These are phyloP conservation scores for Stichopus horrens DNA, from an alignment of 53 echinoderm and acorn worm genomes.

Conservation along the genomic window DNA sequence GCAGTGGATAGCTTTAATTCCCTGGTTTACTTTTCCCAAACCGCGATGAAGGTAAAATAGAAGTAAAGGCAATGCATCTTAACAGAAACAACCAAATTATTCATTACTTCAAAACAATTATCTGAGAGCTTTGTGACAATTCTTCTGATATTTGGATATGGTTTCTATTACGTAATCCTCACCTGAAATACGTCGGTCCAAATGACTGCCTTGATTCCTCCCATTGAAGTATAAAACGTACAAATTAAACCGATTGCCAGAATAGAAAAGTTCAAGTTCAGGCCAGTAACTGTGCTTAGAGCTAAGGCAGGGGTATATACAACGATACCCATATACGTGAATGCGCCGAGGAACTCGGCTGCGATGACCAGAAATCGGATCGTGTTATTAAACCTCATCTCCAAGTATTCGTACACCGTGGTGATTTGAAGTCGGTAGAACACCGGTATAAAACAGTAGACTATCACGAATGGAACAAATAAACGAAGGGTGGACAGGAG, in stretches of 20 bases:
- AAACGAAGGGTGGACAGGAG: not conserved
- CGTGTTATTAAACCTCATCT: constrained; percentile 35
- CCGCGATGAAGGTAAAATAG: no score
- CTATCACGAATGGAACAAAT: not conserved
- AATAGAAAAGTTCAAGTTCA: constrained; percentile 24
- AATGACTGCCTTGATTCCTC: constrained; percentile 81
- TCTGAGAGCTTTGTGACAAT: no score
- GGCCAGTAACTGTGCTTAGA: constrained; percentile 24
- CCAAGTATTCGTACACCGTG: constrained; percentile 37
- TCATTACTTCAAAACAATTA: no score
- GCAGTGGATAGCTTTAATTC: no score
- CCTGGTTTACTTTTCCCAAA: no score
- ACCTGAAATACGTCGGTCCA: constrained; percentile 90
- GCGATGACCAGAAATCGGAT: constrained; percentile 21
- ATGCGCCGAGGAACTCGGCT: constrained; percentile 11
- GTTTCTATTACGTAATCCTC: not conserved
- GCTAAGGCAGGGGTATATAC: constrained; percentile 40
- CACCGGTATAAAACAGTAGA: constrained; percentile 24
- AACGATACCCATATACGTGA: constrained; percentile 47
- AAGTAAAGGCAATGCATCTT: no score
- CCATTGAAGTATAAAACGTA: constrained; percentile 40
- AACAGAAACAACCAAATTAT: no score
- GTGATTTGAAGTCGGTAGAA: constrained; percentile 32
- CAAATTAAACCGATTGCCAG: constrained; percentile 21
- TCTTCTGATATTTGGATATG: no score